A percentile compares a stretch with the other conserved stretches of the same genome.
Evolutionary conservation across 2,113 vertebrate genomes (phyloP).

Genomic region (Oreochromis spilurus): DNA sequence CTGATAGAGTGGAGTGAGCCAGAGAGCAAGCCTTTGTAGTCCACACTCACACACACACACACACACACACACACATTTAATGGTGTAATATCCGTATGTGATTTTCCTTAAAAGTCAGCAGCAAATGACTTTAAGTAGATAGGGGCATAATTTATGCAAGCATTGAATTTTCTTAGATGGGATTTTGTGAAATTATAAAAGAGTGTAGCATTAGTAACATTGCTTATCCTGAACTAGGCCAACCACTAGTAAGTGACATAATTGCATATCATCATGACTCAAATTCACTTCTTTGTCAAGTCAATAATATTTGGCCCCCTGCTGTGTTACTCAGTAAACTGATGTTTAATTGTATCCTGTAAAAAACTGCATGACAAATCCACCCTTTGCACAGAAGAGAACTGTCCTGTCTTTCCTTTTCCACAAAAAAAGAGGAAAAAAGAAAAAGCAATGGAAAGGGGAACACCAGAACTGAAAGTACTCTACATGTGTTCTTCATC

Average conservation of each 20-base stretch:
- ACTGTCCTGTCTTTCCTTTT: conserved; percentile 9
- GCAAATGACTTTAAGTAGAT: background rate
- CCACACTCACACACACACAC: background rate
- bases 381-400: conserved; percentile 1
- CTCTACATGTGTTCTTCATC: conserved; percentile 68
- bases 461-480: background rate
- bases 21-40: background rate
- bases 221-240: background rate
- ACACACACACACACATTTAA: background rate
- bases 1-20: conserved; percentile 1
- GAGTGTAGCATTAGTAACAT: background rate
- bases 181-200: background rate
- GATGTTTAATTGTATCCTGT: background rate
- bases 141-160: background rate
- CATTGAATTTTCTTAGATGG: background rate
- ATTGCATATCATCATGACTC: background rate
- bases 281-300: background rate
- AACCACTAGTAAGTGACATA: background rate
- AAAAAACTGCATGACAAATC: background rate
- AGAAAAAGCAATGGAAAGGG: background rate
- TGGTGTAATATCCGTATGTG: background rate
- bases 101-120: background rate
- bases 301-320: background rate
- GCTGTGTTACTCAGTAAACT: background rate
- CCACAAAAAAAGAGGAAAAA: background rate